Evolutionary conservation across 2,888 invertebrate species (phyloP), one percentile per base, ranked within the genome.

Genomic region (Thecocarcelia acutangulata): DNA sequence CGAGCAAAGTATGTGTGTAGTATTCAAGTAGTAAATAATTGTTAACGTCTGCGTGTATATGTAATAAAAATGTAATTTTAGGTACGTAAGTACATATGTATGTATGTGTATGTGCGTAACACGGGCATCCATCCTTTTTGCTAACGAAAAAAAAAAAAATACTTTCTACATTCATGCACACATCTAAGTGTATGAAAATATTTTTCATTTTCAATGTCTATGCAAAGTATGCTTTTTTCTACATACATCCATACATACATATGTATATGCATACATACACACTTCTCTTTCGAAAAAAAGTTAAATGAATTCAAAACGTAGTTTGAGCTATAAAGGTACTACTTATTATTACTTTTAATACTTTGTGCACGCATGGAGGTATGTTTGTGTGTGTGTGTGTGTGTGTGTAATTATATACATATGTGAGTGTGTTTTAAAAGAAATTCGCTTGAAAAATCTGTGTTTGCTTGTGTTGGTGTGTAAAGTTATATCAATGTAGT

Each of bases 331-430:
- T 84, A 85, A 86, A 88, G 88, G 87, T 86, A 89, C 78, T 78
- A 75, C 88, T 89, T 88, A 87, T 87, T 88, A 89, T 89, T 89
- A 88, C 87, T 87, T 88, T 89, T 89, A 89, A 88, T 88, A 88
- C 87, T 80, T 83, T 84, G 79, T 75, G 68, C 82, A 83, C 80
- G 79, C 81, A 83, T 78, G 64, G 73, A 12, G 61, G 54, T 54
- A 42, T 70, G 12, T 37, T 6, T 50, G 73, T 33, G 13, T 58
- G 50, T 58, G 21, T 70, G 33, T 54, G 54, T 50, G 54, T 63
- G n/a, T 11, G 11, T 63, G 70, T 52, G 1, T 61, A 52, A 15
- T 1, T 44, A 24, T 13, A 3, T 12, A 33, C 33, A 33, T 56
- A 17, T 13, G 54, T 17, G 13, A 59, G 44, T 61, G 15, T 63